These are phyloP conservation scores for Heterodera schachtii DNA, from an alignment of 1,140 invertebrate genomes.

Conservation along the genomic window DNA sequence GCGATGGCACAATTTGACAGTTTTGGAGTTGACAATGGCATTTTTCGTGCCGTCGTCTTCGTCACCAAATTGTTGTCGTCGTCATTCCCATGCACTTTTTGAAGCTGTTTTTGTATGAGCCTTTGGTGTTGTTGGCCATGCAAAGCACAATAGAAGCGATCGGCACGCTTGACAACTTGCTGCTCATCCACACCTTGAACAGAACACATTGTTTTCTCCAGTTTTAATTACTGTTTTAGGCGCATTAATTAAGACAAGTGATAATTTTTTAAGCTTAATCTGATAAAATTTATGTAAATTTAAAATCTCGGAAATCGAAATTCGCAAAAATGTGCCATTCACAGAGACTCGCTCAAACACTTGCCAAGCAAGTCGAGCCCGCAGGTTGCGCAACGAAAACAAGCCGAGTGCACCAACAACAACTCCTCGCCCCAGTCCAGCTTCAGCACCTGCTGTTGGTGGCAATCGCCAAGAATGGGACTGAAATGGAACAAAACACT, in stretches of 20 bases:
- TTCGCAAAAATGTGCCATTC: neutral
- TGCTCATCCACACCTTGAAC: neutral
- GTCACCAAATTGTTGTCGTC: neutral
- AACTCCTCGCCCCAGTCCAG: conserved; percentile 12
- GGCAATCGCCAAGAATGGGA: neutral
- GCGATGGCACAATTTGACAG: neutral
- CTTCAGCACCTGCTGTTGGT: conserved; percentile 1
- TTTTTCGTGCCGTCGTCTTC: neutral
- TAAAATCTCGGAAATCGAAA: too few relatives aligned
- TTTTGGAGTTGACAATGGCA: neutral
- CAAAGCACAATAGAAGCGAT: conserved; percentile 26
- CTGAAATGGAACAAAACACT: neutral
- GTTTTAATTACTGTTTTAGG: too few relatives aligned
- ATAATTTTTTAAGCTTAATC: too few relatives aligned
- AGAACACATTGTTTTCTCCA: too few relatives aligned
- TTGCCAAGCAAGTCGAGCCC: conserved; percentile 16
- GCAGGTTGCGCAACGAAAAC: conserved; percentile 30
- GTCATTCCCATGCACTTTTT: neutral
- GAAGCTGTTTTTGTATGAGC: neutral
- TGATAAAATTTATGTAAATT: too few relatives aligned
- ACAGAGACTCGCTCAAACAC: neutral
- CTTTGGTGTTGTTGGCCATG: conserved; percentile 5
- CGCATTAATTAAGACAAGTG: too few relatives aligned
- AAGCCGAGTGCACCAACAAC: conserved; percentile 19
- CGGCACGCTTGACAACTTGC: conserved; percentile 9